These are phyloP conservation scores for Pelobates fuscus DNA, from an alignment of 2,113 vertebrate species.

Conservation along the genomic window DNA sequence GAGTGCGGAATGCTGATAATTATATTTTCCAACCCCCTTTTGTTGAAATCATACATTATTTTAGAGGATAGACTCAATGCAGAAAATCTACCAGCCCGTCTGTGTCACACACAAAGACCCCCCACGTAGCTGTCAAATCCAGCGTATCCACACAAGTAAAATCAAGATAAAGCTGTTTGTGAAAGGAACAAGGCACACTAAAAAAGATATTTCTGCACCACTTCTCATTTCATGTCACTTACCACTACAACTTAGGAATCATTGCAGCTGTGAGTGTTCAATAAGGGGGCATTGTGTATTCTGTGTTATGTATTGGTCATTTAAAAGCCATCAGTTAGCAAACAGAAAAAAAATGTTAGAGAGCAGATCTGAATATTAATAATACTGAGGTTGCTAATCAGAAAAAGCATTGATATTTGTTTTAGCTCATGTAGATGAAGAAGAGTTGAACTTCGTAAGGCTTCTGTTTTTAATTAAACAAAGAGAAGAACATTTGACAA, in stretches of 20 bases:
- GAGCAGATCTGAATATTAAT: no score
- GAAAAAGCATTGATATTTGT: no score
- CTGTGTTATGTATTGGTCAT: not conserved
- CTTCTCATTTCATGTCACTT: not conserved
- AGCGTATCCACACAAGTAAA: not conserved
- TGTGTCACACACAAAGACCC: constrained; percentile 1
- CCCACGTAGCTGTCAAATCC: constrained; percentile 1
- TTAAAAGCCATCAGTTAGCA: not conserved
- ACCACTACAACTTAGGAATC: not conserved
- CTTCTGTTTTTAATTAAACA: no score
- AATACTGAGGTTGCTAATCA: no score
- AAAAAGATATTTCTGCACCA: not conserved
- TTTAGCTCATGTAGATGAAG: no score
- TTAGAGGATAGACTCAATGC: not conserved
- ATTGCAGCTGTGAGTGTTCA: not conserved
- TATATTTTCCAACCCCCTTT: constrained; percentile 9
- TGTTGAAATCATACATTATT: constrained; percentile 13
- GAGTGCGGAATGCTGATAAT: not conserved
- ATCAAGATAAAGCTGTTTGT: constrained; percentile 9
- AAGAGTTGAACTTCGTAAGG: no score
- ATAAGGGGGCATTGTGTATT: not conserved
- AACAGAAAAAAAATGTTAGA: no score
- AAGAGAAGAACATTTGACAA: no score
- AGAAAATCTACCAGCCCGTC: constrained; percentile 5
- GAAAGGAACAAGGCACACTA: not conserved